Base-by-base conservation (phyloP, 1,140 invertebrate genomes). In the Bursaphelenchus mucronatus region DNA sequence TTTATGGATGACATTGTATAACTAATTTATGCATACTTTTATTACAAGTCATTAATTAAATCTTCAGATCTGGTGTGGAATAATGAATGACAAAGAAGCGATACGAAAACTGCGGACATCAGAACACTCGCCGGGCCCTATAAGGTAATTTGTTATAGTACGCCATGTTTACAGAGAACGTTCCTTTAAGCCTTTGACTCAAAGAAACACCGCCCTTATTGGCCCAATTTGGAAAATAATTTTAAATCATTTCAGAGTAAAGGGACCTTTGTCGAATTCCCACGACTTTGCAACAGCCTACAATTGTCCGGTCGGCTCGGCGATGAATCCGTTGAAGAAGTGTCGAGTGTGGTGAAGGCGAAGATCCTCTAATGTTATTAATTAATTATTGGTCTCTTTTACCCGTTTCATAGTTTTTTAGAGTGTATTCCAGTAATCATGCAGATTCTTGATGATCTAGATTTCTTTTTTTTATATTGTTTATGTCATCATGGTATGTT, bases 41-140 rank as follows among this genome's bases (percentile, higher is more conserved):
- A 17, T 3, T 19, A 30, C 13, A n/a, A 11, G 2, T 15, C 9
- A 65, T 49, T 30, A 8, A 50, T 30, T 30, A 57, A 59, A 56
- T 49, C 67, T 76, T 13, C 39, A 80, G 76, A 96, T 97, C 52
- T 97, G 94, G 94, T 97, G 94, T 80, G 94, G 94, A 7, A 90
- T 90, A 0, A 95, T 94, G 91, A 86, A 92, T 70, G 91, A 91
- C 5, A 92, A 97, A 83, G 93, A 96, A 75, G 92, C 94, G 53
- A 82, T 94, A 2, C 92, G 89, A 30, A 95, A 95, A 84, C 87
- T 97, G 55, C 87, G 92, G 45, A 94, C 92, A 10, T 92, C 92
- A 6, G 92, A 94, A 8, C 94, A 97, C 80, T 92, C 92, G 10
- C 93, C 94, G 0, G 93, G 92, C 8, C 88, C 90, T 0, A 90